Conservation (phyloP, 2,888 invertebrate genomes). For the Caenorhabditis wallacei region DNA sequence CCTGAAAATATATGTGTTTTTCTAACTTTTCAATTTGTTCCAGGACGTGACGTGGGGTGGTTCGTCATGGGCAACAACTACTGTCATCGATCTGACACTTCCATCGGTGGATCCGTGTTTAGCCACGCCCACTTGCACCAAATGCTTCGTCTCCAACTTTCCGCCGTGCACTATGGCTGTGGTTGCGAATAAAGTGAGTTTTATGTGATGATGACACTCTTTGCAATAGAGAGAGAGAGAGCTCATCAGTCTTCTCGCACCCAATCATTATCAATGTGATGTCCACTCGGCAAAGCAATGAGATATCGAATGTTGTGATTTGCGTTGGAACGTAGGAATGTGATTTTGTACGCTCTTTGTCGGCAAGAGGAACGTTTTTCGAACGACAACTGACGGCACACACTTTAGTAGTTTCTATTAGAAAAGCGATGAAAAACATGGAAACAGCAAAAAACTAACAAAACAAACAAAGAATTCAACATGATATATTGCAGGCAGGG, state of each 20-base stretch:
- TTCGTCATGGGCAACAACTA: conserved; percentile 60
- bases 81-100: conserved; percentile 56
- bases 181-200: conserved; percentile 65
- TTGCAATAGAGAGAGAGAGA: conserved; percentile 10
- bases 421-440: conserved; percentile 32
- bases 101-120: conserved; percentile 59
- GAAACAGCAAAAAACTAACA: conserved; percentile 30
- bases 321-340: conserved; percentile 38
- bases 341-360: conserved; percentile 32
- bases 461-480: conserved; percentile 15
- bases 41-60: conserved; percentile 70
- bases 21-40: conserved; percentile 17
- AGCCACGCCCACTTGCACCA: conserved; percentile 65
- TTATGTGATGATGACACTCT: conserved; percentile 4
- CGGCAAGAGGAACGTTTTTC: conserved; percentile 41
- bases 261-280: conserved; percentile 42
- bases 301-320: conserved; percentile 40
- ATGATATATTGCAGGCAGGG: conserved; percentile 66
- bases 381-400: conserved; percentile 37
- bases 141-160: conserved; percentile 66
- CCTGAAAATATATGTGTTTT: conserved; percentile 19
- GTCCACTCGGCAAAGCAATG: conserved; percentile 16
- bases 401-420: conserved; percentile 24
- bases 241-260: conserved; percentile 40
- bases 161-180: conserved; percentile 64